These are phyloP conservation scores for Chrysolina haemoptera DNA, from an alignment of 2,888 invertebrate genomes.

Conservation along the genomic window DNA sequence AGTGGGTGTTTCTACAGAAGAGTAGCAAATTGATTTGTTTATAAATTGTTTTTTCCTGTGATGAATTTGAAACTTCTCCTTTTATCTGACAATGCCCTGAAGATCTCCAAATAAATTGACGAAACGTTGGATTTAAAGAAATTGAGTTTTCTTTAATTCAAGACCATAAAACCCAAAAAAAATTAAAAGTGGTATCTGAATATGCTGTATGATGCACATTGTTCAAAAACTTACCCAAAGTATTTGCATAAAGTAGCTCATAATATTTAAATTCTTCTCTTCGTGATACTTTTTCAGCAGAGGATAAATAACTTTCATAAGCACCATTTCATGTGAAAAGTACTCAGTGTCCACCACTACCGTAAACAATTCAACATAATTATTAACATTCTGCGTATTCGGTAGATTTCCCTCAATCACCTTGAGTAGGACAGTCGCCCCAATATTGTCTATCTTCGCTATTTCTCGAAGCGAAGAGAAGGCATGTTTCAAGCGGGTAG, in stretches of 20 bases:
- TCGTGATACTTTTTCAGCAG: slow-evolving; percentile 36
- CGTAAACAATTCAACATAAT: slow-evolving; percentile 57
- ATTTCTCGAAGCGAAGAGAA: slow-evolving; percentile 53
- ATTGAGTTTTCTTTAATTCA: too few species aligned
- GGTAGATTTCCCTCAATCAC: slow-evolving; percentile 51
- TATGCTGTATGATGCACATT: too few species aligned
- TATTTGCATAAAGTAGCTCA: slow-evolving; percentile 43
- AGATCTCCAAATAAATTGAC: too few species aligned
- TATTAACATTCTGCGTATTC: slow-evolving; percentile 53
- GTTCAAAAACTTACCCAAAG: slow-evolving; percentile 45
- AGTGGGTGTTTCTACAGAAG: too few species aligned
- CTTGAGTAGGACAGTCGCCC: slow-evolving; percentile 53
- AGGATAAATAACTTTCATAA: slow-evolving; percentile 44
- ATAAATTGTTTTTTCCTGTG: too few species aligned
- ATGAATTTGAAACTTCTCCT: too few species aligned
- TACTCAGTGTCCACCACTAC: slow-evolving; percentile 54
- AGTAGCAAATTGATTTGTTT: too few species aligned
- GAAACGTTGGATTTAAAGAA: too few species aligned
- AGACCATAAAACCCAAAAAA: too few species aligned
- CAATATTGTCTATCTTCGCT: slow-evolving; percentile 56
- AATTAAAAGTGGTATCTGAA: too few species aligned
- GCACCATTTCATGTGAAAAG: slow-evolving; percentile 49
- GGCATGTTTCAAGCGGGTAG: slow-evolving; percentile 50
- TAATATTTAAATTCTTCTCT: slow-evolving; percentile 33
- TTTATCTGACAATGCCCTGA: too few species aligned